Evolutionary conservation across 2,888 invertebrate genomes (phyloP).

Genomic region (Caenorhabditis doughertyi): DNA sequence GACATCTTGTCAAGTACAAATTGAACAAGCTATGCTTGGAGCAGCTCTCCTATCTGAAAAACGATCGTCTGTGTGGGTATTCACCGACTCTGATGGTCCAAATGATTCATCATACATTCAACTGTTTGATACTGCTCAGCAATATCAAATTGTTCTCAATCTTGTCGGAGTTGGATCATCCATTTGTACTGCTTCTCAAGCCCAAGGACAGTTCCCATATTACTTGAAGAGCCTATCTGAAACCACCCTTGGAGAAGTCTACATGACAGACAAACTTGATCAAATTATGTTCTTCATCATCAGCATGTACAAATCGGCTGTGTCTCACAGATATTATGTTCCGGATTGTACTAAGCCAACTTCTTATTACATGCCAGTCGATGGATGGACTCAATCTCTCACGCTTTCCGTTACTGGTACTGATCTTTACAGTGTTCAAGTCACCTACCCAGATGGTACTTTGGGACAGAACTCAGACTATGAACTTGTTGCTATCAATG

Average conservation of each 20-base stretch:
- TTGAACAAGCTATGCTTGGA: constrained; percentile 68
- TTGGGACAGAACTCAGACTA: constrained; percentile 51
- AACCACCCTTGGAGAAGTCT: constrained; percentile 63
- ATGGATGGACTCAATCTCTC: constrained; percentile 74
- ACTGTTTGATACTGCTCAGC: constrained; percentile 54
- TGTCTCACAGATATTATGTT: constrained; percentile 59
- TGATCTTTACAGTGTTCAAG: constrained; percentile 57
- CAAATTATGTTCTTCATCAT: constrained; percentile 72
- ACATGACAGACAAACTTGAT: constrained; percentile 64
- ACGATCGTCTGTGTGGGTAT: constrained; percentile 74
- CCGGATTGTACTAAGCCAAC: constrained; percentile 64
- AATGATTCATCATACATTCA: constrained; percentile 47
- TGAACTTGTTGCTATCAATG: constrained; percentile 62
- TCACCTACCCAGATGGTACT: constrained; percentile 69
- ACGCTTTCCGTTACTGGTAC: constrained; percentile 69
- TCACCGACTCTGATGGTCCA: constrained; percentile 73
- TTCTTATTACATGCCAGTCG: constrained; percentile 75
- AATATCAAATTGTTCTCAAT: constrained; percentile 62
- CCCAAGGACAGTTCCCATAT: constrained; percentile 60
- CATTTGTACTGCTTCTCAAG: constrained; percentile 57
- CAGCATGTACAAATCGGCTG: constrained; percentile 73
- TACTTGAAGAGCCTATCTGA: constrained; percentile 60
- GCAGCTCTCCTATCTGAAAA: constrained; percentile 64
- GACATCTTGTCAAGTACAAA: constrained; percentile 66
- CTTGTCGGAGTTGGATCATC: constrained; percentile 61